A percentile compares a stretch with the other conserved stretches of the same genome.
These are phyloP conservation scores for Pseudochirops cupreus DNA, from an alignment of 2,797 vertebrate genomes.

Conservation along the genomic window DNA sequence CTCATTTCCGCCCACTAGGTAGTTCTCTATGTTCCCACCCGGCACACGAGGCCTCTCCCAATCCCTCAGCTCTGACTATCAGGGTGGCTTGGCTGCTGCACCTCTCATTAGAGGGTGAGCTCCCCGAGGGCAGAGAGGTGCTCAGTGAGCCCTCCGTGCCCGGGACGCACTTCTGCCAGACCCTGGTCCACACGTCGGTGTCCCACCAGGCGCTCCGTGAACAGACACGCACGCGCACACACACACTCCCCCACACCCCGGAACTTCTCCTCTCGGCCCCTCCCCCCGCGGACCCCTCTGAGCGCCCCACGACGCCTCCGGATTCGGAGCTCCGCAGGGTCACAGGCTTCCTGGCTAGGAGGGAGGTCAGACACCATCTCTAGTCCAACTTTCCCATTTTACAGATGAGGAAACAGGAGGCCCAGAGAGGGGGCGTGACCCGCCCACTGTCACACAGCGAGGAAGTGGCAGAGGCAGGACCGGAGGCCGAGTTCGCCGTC, in stretches of 20 bases:
- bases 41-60: too few species aligned
- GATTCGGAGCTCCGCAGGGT: neutral
- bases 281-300: too few species aligned
- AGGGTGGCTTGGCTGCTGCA: too few species aligned
- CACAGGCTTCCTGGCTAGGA: neutral
- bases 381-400: conserved; percentile 6
- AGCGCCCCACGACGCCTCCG: neutral
- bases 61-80: too few species aligned
- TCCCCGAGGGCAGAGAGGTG: neutral
- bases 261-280: too few species aligned
- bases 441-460: neutral
- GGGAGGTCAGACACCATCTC: conserved; percentile 7
- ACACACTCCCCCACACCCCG: too few species aligned
- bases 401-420: conserved; percentile 6
- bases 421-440: neutral
- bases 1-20: too few species aligned
- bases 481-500: neutral
- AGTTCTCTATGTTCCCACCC: too few species aligned
- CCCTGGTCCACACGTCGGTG: neutral
- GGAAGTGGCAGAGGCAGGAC: neutral
- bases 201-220: neutral
- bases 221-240: too few species aligned
- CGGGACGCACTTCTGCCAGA: neutral
- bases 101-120: neutral
- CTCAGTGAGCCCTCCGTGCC: too few species aligned